Base-by-base conservation (phyloP, 2,888 invertebrate genomes). In the Orthosia gothica region DNA sequence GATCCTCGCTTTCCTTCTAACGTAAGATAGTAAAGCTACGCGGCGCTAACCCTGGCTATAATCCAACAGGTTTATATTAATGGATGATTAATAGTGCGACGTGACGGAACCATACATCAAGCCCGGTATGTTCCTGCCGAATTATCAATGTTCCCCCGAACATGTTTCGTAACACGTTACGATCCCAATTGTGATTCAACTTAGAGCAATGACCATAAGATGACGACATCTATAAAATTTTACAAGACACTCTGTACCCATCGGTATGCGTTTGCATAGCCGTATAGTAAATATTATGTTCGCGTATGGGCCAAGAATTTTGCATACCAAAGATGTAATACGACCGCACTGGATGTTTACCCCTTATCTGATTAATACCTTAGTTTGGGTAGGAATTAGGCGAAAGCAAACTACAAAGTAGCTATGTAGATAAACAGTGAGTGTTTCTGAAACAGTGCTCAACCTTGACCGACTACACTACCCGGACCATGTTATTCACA, bases 401-500 rank as follows among this genome's bases (percentile, higher is more conserved):
- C 71, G 84, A 89, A 89, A 88, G 87, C 86, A 90, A 91, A 89
- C 87, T 86, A 81, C 82, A 74, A 62, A 82, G 70, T 70, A 82
- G 80, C 76, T 81, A 59, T 87, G 86, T 87, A 89, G 86, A 90
- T 91, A 93, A 93, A 93, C 91, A 92, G 79, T 86, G 70, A 93
- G 79, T 87, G 74, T 82, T 77, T 79, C 75, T 84, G 85, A 82
- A 86, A 88, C 82, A 87, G 82, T 75, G 80, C 76, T 84, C 88
- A 92, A 94, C 95, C 95, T 95, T 95, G 95, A 93, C 93, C 93
- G 89, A 92, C 87, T 92, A 67, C 84, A 87, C 84, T 88, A 91
- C 90, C 92, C 93, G 93, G 91, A 91, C 86, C 82, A 82, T 92
- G 90, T 94, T 93, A 89, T 92, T 91, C 92, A 86, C 88, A 86